A percentile compares a stretch with the other conserved stretches of the same genome.
Conservation (phyloP, 2,888 invertebrate species). For the Galerucella calmariensis region DNA sequence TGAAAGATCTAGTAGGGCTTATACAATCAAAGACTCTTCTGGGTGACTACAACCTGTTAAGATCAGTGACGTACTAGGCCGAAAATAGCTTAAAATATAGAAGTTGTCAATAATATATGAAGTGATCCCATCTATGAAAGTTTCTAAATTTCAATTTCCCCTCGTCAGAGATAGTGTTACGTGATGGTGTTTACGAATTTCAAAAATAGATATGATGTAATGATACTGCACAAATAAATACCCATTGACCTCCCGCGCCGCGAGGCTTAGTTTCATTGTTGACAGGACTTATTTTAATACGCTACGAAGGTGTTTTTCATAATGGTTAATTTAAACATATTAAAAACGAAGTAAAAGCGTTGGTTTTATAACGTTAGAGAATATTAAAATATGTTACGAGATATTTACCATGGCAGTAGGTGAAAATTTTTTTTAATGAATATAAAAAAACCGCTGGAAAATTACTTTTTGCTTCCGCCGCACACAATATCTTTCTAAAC, state of each 20-base stretch:
- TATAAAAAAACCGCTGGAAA: background rate
- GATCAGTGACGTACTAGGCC: no score
- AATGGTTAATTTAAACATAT: background rate
- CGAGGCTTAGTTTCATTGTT: background rate
- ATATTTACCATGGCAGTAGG: no score
- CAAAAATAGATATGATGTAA: constrained; percentile 14
- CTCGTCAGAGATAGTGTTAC: background rate
- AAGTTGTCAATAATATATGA: no score
- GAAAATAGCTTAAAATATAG: no score
- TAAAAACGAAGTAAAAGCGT: background rate
- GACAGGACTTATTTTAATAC: background rate
- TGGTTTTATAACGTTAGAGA: background rate
- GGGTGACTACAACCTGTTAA: no score
- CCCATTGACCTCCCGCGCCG: background rate
- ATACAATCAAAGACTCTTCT: no score
- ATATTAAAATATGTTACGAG: background rate
- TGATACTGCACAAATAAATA: background rate
- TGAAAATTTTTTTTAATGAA: no score
- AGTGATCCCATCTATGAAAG: background rate
- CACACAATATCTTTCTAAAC: background rate
- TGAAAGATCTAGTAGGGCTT: no score
- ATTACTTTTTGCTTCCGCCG: background rate
- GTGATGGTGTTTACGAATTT: constrained; percentile 4
- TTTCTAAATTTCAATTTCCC: background rate
- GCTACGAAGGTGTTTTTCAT: background rate